Base-by-base conservation (phyloP, 2,113 vertebrate genomes). In the Hiodon tergisus region DNA sequence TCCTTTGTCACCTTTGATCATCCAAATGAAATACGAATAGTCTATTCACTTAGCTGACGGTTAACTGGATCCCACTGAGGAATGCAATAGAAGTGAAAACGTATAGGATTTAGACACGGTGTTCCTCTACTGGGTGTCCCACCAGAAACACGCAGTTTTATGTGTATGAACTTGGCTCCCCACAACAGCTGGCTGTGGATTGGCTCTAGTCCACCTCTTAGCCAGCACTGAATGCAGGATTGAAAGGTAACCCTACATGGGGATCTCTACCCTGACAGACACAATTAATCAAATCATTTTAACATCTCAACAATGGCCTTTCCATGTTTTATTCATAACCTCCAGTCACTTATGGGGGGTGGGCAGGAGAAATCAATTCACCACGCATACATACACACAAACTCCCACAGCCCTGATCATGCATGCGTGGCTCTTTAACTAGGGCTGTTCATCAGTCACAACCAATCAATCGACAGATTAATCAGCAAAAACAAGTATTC, bases 401-500 rank as follows among this genome's bases (percentile, higher is more conserved):
- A n/a, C 50, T 53, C 66, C 11, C 61, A 17, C 71, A 73, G 4
- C n/a, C n/a, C 10, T 16, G 5, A 61, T 9, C 52, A 11, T 31
- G 17, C 17, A 48, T 51, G 31, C 5, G 9, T 6, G 6, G 52
- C 63, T 67, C 73, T 74, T 48, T 57, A 74, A 74, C 55, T 31
- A 67, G 31, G 13, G 61, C 31, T 9, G 31, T 11, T 74, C 62
- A 67, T 67, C 73, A 67, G 62, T 67, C 52, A 57, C 47, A 74
- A 67, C 51, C 58, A 73, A 74, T 73, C 59, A 73, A 63, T 67
- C 31, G 13, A 47, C 13, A 58, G 73, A 67, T 50, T 66, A 14
- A 67, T 58, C 17, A 48, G 55, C 3, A 50, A 1, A 47, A 47
- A 47, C 55, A 13, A 71, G 50, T 57, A 71, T 53, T 13, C 3